Percentiles rank a stretch among this genome's conserved stretches.
phyloP scores from a whole-genome alignment of 2,888 invertebrate genomes.

The Horisme vitalbata region DNA sequence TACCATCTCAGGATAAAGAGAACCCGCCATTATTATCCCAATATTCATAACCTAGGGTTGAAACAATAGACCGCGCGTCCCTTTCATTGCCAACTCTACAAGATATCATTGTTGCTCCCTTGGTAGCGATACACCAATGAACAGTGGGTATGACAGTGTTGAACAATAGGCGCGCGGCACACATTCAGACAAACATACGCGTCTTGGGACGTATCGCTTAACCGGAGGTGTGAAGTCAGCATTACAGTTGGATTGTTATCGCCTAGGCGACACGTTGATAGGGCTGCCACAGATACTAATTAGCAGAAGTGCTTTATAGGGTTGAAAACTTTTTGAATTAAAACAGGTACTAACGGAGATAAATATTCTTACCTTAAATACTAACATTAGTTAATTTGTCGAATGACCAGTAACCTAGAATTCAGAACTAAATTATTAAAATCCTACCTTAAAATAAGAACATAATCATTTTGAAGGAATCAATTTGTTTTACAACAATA shows the following conservation, averaged over 20 bases:
- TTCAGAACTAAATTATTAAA: too few relatives aligned
- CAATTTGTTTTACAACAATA: too few relatives aligned
- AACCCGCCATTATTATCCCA: slow-evolving; percentile 20
- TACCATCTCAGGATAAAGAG: slow-evolving; percentile 24
- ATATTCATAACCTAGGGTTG: slow-evolving; percentile 30
- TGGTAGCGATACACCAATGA: slow-evolving; percentile 15
- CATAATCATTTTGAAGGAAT: too few relatives aligned
- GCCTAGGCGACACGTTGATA: slow-evolving; percentile 41
- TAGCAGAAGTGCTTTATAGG: not conserved
- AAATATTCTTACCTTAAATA: not conserved
- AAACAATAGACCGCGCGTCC: slow-evolving; percentile 11
- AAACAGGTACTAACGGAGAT: not conserved
- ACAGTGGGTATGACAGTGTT: slow-evolving; percentile 9
- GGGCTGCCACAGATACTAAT: slow-evolving; percentile 32
- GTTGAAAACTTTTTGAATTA: too few relatives aligned
- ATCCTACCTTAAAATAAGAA: too few relatives aligned
- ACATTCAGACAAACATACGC: slow-evolving; percentile 25
- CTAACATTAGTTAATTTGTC: too few relatives aligned
- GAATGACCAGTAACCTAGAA: too few relatives aligned
- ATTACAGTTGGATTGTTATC: slow-evolving; percentile 68
- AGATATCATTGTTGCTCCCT: slow-evolving; percentile 31
- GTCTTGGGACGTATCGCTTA: slow-evolving; percentile 49
- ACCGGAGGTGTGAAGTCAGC: slow-evolving; percentile 53
- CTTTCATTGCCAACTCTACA: slow-evolving; percentile 16
- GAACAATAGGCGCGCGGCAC: slow-evolving; percentile 34